Conservation (phyloP, 2,113 vertebrate genomes). For the Irena cyanogastra region DNA sequence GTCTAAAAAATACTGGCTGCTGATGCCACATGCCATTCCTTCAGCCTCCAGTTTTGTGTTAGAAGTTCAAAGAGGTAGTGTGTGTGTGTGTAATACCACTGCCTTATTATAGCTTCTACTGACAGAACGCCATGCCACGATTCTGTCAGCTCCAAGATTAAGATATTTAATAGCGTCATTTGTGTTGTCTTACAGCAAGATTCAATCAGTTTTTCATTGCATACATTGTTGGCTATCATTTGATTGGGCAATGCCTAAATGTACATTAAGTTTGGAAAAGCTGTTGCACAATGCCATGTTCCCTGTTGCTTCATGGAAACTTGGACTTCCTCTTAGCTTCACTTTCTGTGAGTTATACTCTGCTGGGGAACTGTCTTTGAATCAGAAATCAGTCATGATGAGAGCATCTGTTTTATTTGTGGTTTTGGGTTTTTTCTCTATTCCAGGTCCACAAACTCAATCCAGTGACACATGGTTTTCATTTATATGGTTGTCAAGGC, state of each 20-base stretch:
- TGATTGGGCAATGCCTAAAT: slow-evolving; percentile 32
- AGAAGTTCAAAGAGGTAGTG: not conserved
- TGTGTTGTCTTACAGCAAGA: slow-evolving; percentile 44
- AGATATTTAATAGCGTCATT: slow-evolving; percentile 49
- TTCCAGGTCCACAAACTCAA: not conserved
- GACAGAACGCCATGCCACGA: not conserved
- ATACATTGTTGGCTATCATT: slow-evolving; percentile 18
- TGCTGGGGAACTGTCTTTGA: slow-evolving; percentile 35
- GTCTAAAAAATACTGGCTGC: not conserved
- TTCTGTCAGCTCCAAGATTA: slow-evolving; percentile 51
- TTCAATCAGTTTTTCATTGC: slow-evolving; percentile 52
- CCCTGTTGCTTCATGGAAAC: slow-evolving; percentile 53
- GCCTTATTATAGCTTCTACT: slow-evolving; percentile 12
- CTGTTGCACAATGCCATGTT: slow-evolving; percentile 35
- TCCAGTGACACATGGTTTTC: slow-evolving; percentile 16
- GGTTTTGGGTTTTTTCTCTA: not conserved
- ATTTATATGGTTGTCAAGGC: slow-evolving; percentile 24
- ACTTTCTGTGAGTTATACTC: slow-evolving; percentile 17
- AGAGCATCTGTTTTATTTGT: slow-evolving; percentile 30
- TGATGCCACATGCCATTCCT: slow-evolving; percentile 11
- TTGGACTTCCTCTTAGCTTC: slow-evolving; percentile 39
- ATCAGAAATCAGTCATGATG: slow-evolving; percentile 10
- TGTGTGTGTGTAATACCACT: not conserved
- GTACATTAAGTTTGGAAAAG: slow-evolving; percentile 28
- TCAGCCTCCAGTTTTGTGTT: slow-evolving; percentile 11